Conservation (phyloP, 2,888 invertebrate species). For the Ischnura elegans region DNA sequence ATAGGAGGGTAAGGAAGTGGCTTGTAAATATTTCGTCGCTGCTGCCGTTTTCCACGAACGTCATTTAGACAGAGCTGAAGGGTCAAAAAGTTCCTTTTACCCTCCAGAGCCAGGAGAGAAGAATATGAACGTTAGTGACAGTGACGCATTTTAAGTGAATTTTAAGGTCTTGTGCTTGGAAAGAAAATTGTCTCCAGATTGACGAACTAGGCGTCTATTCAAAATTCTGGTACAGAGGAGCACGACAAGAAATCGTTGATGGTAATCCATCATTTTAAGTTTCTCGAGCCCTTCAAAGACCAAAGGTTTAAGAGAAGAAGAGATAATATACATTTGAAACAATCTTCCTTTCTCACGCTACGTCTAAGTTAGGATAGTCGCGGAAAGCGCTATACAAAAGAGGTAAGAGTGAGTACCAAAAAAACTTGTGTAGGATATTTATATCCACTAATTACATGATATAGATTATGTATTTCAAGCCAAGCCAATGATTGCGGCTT, state of each 20-base stretch:
- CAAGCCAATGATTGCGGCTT: no score
- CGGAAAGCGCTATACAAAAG: no score
- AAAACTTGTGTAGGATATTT: no score
- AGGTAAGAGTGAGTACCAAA: no score
- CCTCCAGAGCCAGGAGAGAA: background rate
- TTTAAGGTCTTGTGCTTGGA: background rate
- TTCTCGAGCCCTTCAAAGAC: background rate
- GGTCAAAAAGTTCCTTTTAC: background rate
- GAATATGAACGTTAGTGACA: background rate
- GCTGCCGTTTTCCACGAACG: background rate
- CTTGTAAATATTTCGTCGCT: background rate
- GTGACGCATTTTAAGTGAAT: background rate
- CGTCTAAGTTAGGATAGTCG: no score
- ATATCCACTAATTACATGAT: no score
- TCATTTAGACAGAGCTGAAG: background rate
- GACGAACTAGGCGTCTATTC: background rate
- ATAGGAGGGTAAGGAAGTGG: no score
- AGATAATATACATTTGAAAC: background rate
- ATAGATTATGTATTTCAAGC: no score
- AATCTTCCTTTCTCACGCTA: no score
- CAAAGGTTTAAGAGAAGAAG: no score
- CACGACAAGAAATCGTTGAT: background rate
- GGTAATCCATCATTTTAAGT: background rate
- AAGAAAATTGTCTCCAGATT: background rate
- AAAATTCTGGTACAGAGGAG: background rate